Conservation (phyloP, 2,797 vertebrate genomes). For the Acestrorhynchus altus region DNA sequence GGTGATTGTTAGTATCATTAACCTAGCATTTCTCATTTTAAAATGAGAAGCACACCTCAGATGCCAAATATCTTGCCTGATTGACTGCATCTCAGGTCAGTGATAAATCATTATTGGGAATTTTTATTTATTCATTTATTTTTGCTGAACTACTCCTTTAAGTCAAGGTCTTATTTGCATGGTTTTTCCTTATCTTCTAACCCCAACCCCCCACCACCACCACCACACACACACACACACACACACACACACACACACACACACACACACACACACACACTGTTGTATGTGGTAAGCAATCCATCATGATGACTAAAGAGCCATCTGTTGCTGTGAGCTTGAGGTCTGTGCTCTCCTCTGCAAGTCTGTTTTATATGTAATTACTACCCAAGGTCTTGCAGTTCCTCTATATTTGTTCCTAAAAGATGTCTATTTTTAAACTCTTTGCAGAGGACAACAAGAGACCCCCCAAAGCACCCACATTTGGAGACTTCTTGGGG, state of each 20-base stretch:
- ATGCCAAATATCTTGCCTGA: too few relatives aligned
- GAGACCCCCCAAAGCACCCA: conserved; percentile 80
- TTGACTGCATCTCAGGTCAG: too few relatives aligned
- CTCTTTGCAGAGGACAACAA: conserved; percentile 73
- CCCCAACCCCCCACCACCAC: background rate
- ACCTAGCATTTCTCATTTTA: too few relatives aligned
- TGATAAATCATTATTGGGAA: too few relatives aligned
- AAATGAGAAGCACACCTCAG: too few relatives aligned
- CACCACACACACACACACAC: too few relatives aligned
- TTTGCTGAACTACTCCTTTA: too few relatives aligned
- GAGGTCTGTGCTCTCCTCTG: conserved; percentile 7
- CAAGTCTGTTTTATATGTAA: conserved; percentile 15
- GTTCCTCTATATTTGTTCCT: background rate
- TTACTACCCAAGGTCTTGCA: conserved; percentile 21
- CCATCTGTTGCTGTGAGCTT: conserved; percentile 43
- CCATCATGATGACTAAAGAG: conserved; percentile 33
- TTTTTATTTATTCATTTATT: too few relatives aligned
- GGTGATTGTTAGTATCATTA: too few relatives aligned
- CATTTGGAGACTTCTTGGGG: conserved; percentile 86
- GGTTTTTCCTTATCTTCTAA: conserved; percentile 26
- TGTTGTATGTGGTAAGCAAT: conserved; percentile 22
- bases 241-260: too few relatives aligned
- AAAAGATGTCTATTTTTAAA: conserved; percentile 46
- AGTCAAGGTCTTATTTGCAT: conserved; percentile 49
- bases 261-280: too few relatives aligned